These are phyloP conservation scores for Lymantria dispar DNA, from an alignment of 2,888 invertebrate species.

Conservation along the genomic window DNA sequence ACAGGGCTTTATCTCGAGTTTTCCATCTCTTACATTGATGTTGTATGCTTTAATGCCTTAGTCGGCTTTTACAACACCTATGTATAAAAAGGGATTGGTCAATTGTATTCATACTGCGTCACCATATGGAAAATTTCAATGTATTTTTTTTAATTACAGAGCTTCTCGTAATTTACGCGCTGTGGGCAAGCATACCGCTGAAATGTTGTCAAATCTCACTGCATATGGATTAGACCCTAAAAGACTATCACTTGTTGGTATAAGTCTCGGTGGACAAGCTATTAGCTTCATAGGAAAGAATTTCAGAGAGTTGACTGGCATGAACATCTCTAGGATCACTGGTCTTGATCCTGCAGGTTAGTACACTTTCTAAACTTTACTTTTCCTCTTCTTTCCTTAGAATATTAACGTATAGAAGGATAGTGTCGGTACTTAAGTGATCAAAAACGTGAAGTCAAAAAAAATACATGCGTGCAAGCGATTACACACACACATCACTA, in stretches of 20 bases:
- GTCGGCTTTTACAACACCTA: no score
- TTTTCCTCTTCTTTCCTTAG: neutral
- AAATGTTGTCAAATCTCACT: slow-evolving; percentile 54
- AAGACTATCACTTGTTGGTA: slow-evolving; percentile 51
- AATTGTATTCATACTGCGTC: no score
- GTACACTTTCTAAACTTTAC: neutral
- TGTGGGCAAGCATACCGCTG: slow-evolving; percentile 50
- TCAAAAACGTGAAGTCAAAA: no score
- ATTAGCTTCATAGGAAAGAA: slow-evolving; percentile 60
- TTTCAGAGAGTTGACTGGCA: slow-evolving; percentile 47
- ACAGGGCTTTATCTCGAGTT: no score
- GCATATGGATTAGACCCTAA: slow-evolving; percentile 54
- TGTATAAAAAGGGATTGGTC: no score
- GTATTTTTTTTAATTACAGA: slow-evolving; percentile 31
- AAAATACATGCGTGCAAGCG: no score
- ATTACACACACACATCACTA: no score
- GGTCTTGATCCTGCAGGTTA: slow-evolving; percentile 51
- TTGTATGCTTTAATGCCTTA: no score
- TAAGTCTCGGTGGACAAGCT: slow-evolving; percentile 63
- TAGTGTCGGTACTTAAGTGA: no score
- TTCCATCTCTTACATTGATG: no score
- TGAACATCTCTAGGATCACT: slow-evolving; percentile 49
- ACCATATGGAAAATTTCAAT: no score
- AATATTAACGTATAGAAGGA: no score
- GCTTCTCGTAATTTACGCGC: slow-evolving; percentile 49